Conservation (phyloP, 1,140 invertebrate genomes). For the Neodiprion lecontei region DNA sequence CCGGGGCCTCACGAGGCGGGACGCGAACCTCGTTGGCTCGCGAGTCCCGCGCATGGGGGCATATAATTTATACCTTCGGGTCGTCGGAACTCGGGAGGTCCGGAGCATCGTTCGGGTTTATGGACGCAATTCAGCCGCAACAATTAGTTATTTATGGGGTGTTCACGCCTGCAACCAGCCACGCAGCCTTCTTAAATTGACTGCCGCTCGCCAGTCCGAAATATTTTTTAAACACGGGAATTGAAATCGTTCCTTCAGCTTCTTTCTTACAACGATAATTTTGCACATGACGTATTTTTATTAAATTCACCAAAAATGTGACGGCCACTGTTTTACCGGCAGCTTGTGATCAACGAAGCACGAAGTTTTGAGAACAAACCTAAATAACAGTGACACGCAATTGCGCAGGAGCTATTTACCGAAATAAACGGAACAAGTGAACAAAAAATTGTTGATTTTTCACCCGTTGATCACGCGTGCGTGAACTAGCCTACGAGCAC, state of each 20-base stretch:
- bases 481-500: neutral
- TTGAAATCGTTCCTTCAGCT: neutral
- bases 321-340: neutral
- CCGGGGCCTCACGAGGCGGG: slow-evolving; percentile 38
- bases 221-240: slow-evolving; percentile 33
- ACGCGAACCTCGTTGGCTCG: slow-evolving; percentile 45
- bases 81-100: slow-evolving; percentile 36
- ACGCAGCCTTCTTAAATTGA: neutral
- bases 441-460: neutral
- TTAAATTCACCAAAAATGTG: neutral
- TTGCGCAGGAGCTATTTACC: neutral
- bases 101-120: neutral
- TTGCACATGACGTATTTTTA: slow-evolving; percentile 7
- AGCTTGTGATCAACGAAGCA: too few species aligned
- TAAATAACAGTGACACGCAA: too few species aligned
- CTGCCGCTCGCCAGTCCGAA: neutral
- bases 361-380: too few species aligned
- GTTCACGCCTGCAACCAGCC: slow-evolving; percentile 1
- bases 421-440: neutral
- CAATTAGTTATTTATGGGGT: slow-evolving; percentile 5
- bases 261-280: neutral
- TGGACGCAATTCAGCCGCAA: slow-evolving; percentile 6
- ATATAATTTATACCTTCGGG: slow-evolving; percentile 51
- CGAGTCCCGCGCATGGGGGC: slow-evolving; percentile 43
- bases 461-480: neutral